Evolutionary conservation across 2,888 invertebrate species (phyloP).

Genomic region (Drosophila gaucha): DNA sequence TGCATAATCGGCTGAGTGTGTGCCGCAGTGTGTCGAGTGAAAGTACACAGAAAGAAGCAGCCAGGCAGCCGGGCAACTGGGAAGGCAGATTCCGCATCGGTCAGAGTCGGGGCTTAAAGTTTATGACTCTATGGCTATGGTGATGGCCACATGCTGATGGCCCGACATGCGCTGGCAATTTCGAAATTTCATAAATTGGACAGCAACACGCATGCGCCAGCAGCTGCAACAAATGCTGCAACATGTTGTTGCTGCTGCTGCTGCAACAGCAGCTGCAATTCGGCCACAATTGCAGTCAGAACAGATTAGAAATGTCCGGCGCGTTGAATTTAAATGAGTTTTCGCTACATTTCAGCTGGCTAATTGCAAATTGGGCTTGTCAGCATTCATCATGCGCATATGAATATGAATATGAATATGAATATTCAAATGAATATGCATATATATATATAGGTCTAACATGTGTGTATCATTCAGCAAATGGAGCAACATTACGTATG

Average conservation of each 20-base stretch:
- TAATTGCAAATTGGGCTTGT: slow-evolving; percentile 64
- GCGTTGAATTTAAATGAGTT: slow-evolving; percentile 41
- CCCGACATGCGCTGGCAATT: slow-evolving; percentile 59
- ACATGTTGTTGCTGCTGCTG: slow-evolving; percentile 36
- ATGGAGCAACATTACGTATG: slow-evolving; percentile 28
- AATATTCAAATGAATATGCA: slow-evolving; percentile 9
- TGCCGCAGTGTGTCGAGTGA: slow-evolving; percentile 61
- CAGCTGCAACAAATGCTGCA: slow-evolving; percentile 39
- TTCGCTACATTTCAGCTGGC: slow-evolving; percentile 32
- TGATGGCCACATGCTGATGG: slow-evolving; percentile 61
- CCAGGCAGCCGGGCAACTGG: neutral
- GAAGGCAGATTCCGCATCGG: slow-evolving; percentile 40
- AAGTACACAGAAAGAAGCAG: slow-evolving; percentile 49
- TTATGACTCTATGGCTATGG: slow-evolving; percentile 34
- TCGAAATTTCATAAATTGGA: slow-evolving; percentile 65
- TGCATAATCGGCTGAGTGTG: slow-evolving; percentile 65
- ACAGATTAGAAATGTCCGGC: slow-evolving; percentile 57
- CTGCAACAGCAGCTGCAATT: slow-evolving; percentile 22
- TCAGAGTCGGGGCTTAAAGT: slow-evolving; percentile 40
- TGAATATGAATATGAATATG: slow-evolving; percentile 31
- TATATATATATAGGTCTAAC: neutral
- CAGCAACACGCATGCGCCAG: slow-evolving; percentile 71
- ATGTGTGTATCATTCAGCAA: slow-evolving; percentile 13
- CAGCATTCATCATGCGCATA: slow-evolving; percentile 40
- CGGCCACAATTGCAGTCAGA: slow-evolving; percentile 55